A percentile compares a stretch with the other conserved stretches of the same genome.
Conservation (phyloP, 2,113 vertebrate species). For the Opisthocomus hoazin region DNA sequence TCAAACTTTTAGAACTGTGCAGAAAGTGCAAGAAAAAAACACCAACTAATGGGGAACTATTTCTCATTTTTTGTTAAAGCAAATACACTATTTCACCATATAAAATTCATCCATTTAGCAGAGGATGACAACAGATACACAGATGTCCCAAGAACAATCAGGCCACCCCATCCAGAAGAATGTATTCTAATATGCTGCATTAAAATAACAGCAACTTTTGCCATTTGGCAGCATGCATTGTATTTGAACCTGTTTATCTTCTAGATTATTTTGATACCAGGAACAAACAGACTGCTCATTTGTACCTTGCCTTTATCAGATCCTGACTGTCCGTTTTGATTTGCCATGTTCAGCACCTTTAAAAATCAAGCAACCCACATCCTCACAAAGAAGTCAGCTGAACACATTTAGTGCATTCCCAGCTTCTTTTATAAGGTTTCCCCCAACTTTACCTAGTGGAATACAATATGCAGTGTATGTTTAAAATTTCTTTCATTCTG, state of each 20-base stretch:
- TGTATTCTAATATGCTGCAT: background rate
- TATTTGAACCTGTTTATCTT: background rate
- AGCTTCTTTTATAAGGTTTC: background rate
- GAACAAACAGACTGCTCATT: background rate
- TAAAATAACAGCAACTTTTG: background rate
- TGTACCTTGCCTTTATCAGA: background rate
- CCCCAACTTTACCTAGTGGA: background rate
- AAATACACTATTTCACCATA: background rate
- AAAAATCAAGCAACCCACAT: background rate
- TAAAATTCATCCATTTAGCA: background rate
- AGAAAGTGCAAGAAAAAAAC: background rate
- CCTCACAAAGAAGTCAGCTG: background rate
- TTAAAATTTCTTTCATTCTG: background rate
- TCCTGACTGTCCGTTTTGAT: background rate
- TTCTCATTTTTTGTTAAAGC: background rate
- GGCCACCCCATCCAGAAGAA: background rate
- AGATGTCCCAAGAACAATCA: background rate
- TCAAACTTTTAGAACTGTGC: background rate
- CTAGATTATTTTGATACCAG: background rate
- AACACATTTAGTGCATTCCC: background rate
- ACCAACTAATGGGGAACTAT: rapidly evolving
- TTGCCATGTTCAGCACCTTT: background rate
- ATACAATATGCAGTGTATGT: background rate
- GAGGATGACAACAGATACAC: background rate
- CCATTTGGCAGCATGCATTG: background rate